Conservation (phyloP, 2,113 vertebrate species). For the Felis chaus region DNA sequence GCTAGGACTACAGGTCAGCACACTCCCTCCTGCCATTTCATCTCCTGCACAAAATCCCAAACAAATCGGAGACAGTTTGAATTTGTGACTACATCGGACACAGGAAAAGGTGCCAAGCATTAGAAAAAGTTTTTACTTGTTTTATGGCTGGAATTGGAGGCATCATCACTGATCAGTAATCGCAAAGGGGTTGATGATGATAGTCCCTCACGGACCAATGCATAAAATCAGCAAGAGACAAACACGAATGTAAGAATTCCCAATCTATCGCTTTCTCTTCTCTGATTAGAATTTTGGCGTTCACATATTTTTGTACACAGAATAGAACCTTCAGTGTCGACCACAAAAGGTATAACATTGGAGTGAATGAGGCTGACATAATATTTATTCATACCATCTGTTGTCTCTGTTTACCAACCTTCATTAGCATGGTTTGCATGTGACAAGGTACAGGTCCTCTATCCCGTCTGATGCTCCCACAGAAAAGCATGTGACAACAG, state of each 20-base stretch:
- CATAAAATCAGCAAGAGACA: not conserved
- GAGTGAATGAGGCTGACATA: not conserved
- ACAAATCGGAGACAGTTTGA: accelerated
- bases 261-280: not conserved
- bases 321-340: no score
- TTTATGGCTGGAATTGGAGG: not conserved
- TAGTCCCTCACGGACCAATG: no score
- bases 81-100: not conserved
- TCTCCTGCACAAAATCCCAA: not conserved
- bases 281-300: not conserved
- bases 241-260: not conserved
- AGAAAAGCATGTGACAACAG: accelerated
- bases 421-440: not conserved
- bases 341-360: not conserved
- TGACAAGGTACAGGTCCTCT: accelerated
- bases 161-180: no score
- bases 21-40: accelerated
- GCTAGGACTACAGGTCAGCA: not conserved
- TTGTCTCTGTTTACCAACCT: not conserved
- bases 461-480: accelerated
- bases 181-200: no score
- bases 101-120: not conserved
- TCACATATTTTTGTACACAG: not conserved
- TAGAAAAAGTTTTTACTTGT: not conserved
- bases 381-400: not conserved